phyloP scores from a whole-genome alignment of 2,888 invertebrate species.

The Coenonympha glycerion region DNA sequence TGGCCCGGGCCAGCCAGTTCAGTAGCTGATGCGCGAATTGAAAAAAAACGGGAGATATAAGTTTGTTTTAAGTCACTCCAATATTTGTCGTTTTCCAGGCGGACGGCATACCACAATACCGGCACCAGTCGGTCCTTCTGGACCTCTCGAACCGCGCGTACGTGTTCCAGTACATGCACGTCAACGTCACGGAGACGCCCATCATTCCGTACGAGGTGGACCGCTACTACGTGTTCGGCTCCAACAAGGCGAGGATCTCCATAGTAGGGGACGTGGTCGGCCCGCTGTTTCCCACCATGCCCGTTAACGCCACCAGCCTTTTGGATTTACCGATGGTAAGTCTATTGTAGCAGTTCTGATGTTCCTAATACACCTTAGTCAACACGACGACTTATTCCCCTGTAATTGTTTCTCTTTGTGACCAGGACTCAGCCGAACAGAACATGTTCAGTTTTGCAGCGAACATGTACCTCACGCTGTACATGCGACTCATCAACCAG shows the following conservation, averaged over 20 bases:
- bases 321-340: conserved; percentile 85
- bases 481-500: conserved; percentile 93
- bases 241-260: conserved; percentile 88
- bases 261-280: conserved; percentile 94
- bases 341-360: background rate
- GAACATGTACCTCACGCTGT: conserved; percentile 92
- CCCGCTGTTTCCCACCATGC: conserved; percentile 94
- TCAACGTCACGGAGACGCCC: conserved; percentile 95
- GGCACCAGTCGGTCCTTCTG: conserved; percentile 93
- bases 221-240: conserved; percentile 95
- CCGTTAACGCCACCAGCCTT: conserved; percentile 89
- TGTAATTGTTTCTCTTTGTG: background rate
- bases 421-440: conserved; percentile 92
- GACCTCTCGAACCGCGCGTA: conserved; percentile 95
- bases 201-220: conserved; percentile 90
- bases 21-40: too few relatives aligned
- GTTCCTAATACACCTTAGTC: too few relatives aligned
- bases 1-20: too few relatives aligned
- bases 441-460: conserved; percentile 98
- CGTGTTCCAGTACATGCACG: conserved; percentile 95
- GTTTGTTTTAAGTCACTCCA: too few relatives aligned
- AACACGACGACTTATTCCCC: too few relatives aligned
- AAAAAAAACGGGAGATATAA: too few relatives aligned
- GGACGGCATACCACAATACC: conserved; percentile 92
- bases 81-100: conserved; percentile 65